These are phyloP conservation scores for Chlorospingus semifuscus DNA, from an alignment of 2,797 vertebrate species.

Conservation along the genomic window DNA sequence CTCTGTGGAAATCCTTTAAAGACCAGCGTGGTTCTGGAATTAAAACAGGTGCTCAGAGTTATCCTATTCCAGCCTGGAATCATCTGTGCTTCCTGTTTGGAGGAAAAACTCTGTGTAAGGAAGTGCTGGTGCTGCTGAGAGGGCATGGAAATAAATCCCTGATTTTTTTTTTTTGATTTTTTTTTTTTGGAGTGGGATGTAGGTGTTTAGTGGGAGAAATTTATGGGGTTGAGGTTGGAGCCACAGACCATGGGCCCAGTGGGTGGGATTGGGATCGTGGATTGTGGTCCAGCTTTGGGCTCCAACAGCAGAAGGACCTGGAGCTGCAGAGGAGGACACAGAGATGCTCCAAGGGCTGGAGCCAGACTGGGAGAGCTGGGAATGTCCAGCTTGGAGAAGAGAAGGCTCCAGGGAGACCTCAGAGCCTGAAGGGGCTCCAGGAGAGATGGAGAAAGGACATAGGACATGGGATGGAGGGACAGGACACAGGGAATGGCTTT, in stretches of 20 bases:
- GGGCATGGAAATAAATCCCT: not conserved
- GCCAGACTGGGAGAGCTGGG: not conserved
- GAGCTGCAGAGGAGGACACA: rapidly evolving
- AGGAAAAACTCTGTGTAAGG: not conserved
- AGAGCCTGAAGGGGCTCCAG: not conserved
- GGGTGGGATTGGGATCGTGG: not conserved
- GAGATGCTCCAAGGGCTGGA: not conserved
- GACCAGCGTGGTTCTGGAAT: not conserved
- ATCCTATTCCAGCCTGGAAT: not conserved
- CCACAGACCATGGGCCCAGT: rapidly evolving
- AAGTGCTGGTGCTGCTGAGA: not conserved
- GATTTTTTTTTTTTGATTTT: not conserved
- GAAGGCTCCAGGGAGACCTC: rapidly evolving
- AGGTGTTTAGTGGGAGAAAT: not conserved
- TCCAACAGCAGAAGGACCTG: rapidly evolving
- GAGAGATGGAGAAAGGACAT: not conserved
- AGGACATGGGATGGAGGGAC: rapidly evolving
- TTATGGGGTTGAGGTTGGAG: not conserved
- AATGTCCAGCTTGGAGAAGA: not conserved
- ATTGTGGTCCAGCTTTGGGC: rapidly evolving
- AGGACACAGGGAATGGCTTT: not conserved
- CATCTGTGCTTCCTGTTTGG: not conserved
- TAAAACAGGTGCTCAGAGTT: not conserved
- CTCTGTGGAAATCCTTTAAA: not conserved
- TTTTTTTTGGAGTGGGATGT: not conserved